These are phyloP conservation scores for Hydrotaea diabolus DNA, from an alignment of 2,888 invertebrate genomes.

Conservation along the genomic window DNA sequence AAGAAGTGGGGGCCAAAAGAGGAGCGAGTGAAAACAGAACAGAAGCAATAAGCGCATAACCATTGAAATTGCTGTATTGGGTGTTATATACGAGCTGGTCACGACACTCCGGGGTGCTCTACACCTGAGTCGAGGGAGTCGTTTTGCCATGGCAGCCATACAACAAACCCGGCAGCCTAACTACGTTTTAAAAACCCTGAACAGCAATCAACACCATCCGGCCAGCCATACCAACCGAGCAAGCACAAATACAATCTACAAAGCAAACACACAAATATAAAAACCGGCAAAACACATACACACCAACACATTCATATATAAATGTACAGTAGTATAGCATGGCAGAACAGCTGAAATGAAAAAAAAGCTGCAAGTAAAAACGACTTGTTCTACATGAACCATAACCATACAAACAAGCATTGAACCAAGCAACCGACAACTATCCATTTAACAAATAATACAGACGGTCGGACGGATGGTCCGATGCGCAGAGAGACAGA, in stretches of 20 bases:
- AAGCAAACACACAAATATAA: conserved; percentile 28
- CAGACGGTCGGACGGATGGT: conserved; percentile 37
- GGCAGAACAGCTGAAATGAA: neutral
- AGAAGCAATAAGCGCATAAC: conserved; percentile 73
- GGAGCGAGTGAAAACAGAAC: conserved; percentile 46
- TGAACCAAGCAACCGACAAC: conserved; percentile 48
- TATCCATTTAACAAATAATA: conserved; percentile 62
- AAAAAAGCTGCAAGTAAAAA: conserved; percentile 47
- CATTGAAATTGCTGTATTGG: conserved; percentile 80
- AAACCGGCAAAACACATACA: neutral
- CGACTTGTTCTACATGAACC: conserved; percentile 38
- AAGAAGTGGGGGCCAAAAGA: conserved; percentile 32
- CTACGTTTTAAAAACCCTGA: conserved; percentile 81
- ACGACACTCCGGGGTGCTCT: conserved; percentile 81
- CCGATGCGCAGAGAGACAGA: conserved; percentile 36
- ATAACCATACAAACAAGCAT: conserved; percentile 48
- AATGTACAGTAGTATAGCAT: neutral
- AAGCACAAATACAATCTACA: conserved; percentile 20
- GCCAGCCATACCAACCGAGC: conserved; percentile 57
- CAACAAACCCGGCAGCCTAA: conserved; percentile 76
- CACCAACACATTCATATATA: conserved; percentile 8
- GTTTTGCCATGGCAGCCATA: conserved; percentile 73
- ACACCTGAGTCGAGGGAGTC: conserved; percentile 81
- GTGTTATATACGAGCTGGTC: conserved; percentile 81
- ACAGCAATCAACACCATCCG: conserved; percentile 80